Percentiles rank a stretch among this genome's conserved stretches.
These are phyloP conservation scores for Atopsyche davidsoni DNA, from an alignment of 1,140 invertebrate genomes.

Conservation along the genomic window DNA sequence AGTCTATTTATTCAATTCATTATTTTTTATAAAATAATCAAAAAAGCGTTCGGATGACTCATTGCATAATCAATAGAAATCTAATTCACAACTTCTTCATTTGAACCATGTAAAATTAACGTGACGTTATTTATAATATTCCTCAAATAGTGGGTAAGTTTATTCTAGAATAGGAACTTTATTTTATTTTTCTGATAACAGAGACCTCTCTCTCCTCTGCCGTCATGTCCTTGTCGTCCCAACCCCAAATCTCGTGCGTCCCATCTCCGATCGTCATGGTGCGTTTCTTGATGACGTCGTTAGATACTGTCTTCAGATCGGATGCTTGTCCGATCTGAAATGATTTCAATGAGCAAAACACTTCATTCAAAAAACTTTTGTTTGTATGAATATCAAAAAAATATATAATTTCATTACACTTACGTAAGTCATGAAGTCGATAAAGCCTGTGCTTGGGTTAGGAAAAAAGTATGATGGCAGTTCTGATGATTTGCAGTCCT, in stretches of 20 bases:
- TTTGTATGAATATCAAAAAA: neutral
- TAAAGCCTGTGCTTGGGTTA: slow-evolving; percentile 59
- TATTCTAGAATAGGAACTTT: neutral
- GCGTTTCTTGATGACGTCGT: slow-evolving; percentile 49
- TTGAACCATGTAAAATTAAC: neutral
- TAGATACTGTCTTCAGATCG: slow-evolving; percentile 53
- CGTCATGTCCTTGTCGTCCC: slow-evolving; percentile 48
- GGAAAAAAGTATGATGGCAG: slow-evolving; percentile 52
- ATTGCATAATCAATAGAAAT: too few species aligned
- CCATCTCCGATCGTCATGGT: slow-evolving; percentile 61
- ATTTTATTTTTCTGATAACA: slow-evolving; percentile 1
- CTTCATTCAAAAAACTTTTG: neutral
- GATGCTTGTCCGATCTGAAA: slow-evolving; percentile 56
- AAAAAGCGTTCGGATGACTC: too few species aligned
- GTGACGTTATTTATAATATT: neutral
- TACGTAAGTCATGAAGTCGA: slow-evolving; percentile 55
- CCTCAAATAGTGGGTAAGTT: neutral
- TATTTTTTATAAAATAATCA: too few species aligned
- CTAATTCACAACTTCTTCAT: neutral
- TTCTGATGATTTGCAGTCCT: slow-evolving; percentile 67
- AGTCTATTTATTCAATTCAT: too few species aligned
- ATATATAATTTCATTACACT: slow-evolving; percentile 4
- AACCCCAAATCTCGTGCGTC: slow-evolving; percentile 48
- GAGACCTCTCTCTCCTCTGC: slow-evolving; percentile 30
- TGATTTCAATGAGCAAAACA: slow-evolving; percentile 2